Percentiles rank a stretch among this genome's conserved stretches.
phyloP scores from a whole-genome alignment of 1,140 invertebrate genomes.

The Brachionus manjavacas region DNA sequence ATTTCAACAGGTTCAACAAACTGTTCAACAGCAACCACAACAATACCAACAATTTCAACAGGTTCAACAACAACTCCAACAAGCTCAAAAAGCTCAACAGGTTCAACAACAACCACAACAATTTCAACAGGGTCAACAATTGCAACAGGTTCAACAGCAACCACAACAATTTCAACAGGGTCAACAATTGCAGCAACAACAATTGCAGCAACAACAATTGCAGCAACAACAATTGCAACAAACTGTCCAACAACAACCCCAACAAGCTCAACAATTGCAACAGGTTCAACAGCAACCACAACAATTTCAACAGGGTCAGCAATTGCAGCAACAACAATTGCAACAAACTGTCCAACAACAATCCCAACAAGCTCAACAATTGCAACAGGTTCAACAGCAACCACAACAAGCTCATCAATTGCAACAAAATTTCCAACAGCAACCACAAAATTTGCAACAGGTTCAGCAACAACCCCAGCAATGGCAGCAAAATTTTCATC shows the following conservation, averaged over 20 bases:
- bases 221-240: not conserved
- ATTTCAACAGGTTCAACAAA: not conserved
- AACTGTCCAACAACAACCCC: not conserved
- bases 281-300: not conserved
- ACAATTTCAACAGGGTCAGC: not conserved
- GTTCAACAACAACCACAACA: not conserved
- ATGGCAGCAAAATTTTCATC: not conserved
- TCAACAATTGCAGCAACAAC: not conserved
- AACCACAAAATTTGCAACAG: not conserved
- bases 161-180: not conserved
- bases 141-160: not conserved
- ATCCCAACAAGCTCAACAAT: not conserved
- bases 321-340: not conserved
- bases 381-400: not conserved
- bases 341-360: not conserved
- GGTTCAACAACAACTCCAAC: not conserved
- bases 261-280: not conserved
- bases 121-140: not conserved
- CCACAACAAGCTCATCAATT: not conserved
- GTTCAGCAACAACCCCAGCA: not conserved
- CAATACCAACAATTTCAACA: not conserved
- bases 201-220: not conserved
- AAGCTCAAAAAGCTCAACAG: not conserved
- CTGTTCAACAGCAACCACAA: not conserved
- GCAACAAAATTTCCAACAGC: not conserved